Conservation (phyloP, 1,140 invertebrate genomes). For the Lithobius niger region DNA sequence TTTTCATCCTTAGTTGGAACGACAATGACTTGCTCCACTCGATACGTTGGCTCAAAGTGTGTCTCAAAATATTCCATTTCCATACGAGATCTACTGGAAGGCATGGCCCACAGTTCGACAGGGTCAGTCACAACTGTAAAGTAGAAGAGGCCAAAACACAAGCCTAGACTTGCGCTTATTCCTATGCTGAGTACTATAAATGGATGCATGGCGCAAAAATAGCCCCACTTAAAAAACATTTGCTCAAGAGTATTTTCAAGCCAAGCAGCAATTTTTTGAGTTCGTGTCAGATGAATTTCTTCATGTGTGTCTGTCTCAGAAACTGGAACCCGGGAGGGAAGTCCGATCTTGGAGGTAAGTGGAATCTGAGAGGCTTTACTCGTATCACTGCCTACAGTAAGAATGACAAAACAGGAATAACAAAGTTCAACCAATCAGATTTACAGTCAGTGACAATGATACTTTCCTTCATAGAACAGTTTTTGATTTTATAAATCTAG, state of each 20-base stretch:
- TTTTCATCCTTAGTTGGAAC: neutral
- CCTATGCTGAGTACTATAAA: conserved; percentile 60
- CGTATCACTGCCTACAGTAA: too few species aligned
- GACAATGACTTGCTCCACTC: conserved; percentile 73
- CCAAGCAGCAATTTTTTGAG: too few species aligned
- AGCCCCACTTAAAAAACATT: conserved; percentile 65
- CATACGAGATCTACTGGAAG: conserved; percentile 61
- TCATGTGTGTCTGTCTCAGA: too few species aligned
- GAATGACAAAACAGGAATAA: too few species aligned
- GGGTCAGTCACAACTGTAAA: conserved; percentile 80
- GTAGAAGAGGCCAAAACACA: conserved; percentile 46
- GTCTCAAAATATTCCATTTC: conserved; percentile 85
- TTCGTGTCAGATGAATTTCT: too few species aligned
- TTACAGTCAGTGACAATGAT: too few species aligned
- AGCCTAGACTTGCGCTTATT: conserved; percentile 43
- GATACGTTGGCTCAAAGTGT: conserved; percentile 87
- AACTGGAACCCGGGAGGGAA: too few species aligned
- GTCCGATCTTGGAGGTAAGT: too few species aligned
- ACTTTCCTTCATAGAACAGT: too few species aligned
- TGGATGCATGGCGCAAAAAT: conserved; percentile 63
- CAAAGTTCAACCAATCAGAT: too few species aligned
- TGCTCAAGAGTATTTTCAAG: neutral
- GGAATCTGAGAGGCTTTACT: too few species aligned
- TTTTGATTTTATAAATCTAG: too few species aligned
- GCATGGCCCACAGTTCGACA: conserved; percentile 90